Conservation (phyloP, 2,888 invertebrate genomes). For the Dynastes tityus region DNA sequence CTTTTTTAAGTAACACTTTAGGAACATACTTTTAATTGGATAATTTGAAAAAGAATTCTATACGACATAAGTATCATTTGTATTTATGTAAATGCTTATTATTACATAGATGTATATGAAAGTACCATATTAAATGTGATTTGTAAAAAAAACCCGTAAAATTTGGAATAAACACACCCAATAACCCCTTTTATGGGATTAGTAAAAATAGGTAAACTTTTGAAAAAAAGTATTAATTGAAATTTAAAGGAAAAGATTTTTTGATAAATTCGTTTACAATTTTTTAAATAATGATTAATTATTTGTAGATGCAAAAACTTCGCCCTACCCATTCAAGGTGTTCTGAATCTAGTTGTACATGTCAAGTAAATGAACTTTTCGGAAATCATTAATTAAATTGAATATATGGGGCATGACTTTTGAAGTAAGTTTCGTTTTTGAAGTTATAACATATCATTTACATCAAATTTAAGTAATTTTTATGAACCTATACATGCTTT, state of each 20-base stretch:
- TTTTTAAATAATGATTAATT: no score
- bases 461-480: no score
- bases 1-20: no score
- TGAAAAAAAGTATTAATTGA: not conserved
- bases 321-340: not conserved
- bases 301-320: no score
- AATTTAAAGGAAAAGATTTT: not conserved
- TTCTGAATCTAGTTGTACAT: not conserved
- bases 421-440: no score
- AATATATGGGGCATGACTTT: no score
- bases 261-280: not conserved
- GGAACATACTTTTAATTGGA: no score
- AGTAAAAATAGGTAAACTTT: not conserved
- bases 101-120: constrained; percentile 20
- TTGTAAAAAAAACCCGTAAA: constrained; percentile 18
- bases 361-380: not conserved
- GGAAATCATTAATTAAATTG: no score
- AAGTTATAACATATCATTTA: no score
- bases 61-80: no score
- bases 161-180: not conserved
- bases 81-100: not conserved
- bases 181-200: not conserved
- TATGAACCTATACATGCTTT: no score
- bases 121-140: constrained; percentile 28
- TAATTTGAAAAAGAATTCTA: no score